A percentile compares a stretch with the other conserved stretches of the same genome.
Evolutionary conservation across 2,797 vertebrate genomes (phyloP).

Genomic region (Channa striata): DNA sequence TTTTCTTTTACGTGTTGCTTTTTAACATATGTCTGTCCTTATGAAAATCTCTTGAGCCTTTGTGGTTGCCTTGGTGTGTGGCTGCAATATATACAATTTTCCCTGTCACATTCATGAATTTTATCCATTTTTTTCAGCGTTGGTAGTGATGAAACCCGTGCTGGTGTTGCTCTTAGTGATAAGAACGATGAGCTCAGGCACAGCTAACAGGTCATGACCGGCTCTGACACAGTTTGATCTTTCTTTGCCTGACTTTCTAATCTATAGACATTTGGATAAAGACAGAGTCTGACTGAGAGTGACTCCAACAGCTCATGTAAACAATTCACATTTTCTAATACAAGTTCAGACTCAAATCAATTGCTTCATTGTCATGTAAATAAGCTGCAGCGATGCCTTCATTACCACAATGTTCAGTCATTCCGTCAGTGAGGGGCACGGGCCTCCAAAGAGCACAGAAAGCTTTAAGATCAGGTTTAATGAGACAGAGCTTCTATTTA

Average conservation of each 20-base stretch:
- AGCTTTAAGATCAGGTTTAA: slow-evolving; percentile 48
- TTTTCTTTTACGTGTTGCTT: no score
- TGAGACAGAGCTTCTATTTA: slow-evolving; percentile 55
- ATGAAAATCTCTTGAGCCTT: no score
- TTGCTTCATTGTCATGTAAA: slow-evolving; percentile 25
- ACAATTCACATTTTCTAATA: background rate
- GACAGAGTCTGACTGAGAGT: background rate
- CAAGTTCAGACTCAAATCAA: slow-evolving; percentile 3
- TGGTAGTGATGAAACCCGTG: no score
- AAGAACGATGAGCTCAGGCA: background rate
- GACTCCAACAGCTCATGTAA: background rate
- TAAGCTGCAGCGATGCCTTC: slow-evolving; percentile 23
- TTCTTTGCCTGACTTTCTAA: no score
- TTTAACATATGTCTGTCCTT: no score
- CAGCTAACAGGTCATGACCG: background rate
- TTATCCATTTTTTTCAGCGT: no score
- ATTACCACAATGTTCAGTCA: slow-evolving; percentile 37
- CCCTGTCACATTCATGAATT: no score
- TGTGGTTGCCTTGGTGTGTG: no score
- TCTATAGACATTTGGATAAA: background rate
- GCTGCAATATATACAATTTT: no score
- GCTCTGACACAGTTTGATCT: background rate
- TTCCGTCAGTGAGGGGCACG: slow-evolving; percentile 22
- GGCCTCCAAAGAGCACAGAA: slow-evolving; percentile 25
- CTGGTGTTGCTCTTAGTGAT: no score